Percentiles rank a stretch among this genome's conserved stretches.
phyloP scores from a whole-genome alignment of 2,797 vertebrate species.

The Streptopelia turtur region DNA sequence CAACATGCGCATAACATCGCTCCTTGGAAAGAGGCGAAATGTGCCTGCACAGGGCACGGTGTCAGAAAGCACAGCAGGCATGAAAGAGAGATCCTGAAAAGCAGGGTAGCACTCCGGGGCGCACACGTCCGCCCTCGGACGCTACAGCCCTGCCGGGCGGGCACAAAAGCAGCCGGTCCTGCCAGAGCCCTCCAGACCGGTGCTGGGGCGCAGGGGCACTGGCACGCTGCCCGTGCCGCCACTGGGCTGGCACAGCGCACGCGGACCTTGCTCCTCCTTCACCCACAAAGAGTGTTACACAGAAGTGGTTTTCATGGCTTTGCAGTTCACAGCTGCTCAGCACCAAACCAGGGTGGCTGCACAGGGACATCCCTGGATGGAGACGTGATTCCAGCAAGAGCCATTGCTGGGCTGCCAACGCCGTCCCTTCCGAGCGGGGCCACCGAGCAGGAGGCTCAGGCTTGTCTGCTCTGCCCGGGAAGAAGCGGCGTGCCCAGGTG shows the following conservation, averaged over 20 bases:
- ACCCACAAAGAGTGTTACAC: neutral
- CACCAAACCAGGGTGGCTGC: fast-evolving
- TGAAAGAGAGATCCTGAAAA: neutral
- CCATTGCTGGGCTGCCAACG: neutral
- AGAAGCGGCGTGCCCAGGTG: neutral
- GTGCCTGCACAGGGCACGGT: fast-evolving
- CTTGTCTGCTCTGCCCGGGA: neutral
- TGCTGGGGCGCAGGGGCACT: too few relatives aligned
- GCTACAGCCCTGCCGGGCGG: neutral
- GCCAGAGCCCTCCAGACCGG: fast-evolving
- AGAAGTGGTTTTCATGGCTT: fast-evolving
- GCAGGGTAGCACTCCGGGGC: neutral
- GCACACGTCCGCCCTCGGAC: fast-evolving
- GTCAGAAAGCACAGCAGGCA: neutral
- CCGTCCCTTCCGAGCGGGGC: fast-evolving
- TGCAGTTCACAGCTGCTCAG: neutral
- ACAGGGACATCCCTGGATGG: fast-evolving
- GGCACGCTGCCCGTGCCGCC: fast-evolving
- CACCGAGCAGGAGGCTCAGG: neutral
- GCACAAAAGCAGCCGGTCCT: neutral
- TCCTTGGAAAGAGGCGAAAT: neutral
- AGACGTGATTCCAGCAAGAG: fast-evolving
- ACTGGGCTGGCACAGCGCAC: neutral
- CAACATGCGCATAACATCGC: neutral
- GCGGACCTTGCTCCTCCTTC: neutral